phyloP scores from a whole-genome alignment of 2,888 invertebrate species.

The Lithophane leautieri region DNA sequence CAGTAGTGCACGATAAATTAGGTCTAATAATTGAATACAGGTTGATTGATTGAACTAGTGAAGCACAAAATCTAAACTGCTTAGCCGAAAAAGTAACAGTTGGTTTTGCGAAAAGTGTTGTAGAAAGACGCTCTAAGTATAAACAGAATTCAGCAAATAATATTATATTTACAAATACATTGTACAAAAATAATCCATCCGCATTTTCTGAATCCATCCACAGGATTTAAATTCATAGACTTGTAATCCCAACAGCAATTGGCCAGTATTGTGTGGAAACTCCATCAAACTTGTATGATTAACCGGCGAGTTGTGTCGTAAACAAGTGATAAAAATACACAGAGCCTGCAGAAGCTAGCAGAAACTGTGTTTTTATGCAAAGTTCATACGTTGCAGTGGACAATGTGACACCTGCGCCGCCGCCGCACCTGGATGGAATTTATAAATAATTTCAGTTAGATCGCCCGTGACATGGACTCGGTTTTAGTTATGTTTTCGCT shows the following conservation, averaged over 20 bases:
- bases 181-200: conserved; percentile 2
- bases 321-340: conserved; percentile 64
- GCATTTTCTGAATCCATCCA: conserved; percentile 25
- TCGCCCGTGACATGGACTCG: conserved; percentile 71
- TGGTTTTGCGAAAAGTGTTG: background rate
- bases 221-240: conserved; percentile 32
- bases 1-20: background rate
- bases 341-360: conserved; percentile 56
- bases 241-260: conserved; percentile 52
- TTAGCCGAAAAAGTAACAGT: background rate
- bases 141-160: conserved; percentile 1
- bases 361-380: conserved; percentile 83
- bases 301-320: conserved; percentile 52
- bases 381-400: conserved; percentile 84
- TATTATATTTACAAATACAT: conserved; percentile 5
- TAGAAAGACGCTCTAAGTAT: background rate
- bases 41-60: background rate
- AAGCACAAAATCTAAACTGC: background rate
- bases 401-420: conserved; percentile 85
- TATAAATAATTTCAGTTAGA: conserved; percentile 80
- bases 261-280: conserved; percentile 49
- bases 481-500: conserved; percentile 49
- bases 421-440: conserved; percentile 85
- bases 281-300: conserved; percentile 61
- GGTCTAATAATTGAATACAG: background rate